Evolutionary conservation across 2,888 invertebrate species (phyloP).

Genomic region (Eudemis profundana): DNA sequence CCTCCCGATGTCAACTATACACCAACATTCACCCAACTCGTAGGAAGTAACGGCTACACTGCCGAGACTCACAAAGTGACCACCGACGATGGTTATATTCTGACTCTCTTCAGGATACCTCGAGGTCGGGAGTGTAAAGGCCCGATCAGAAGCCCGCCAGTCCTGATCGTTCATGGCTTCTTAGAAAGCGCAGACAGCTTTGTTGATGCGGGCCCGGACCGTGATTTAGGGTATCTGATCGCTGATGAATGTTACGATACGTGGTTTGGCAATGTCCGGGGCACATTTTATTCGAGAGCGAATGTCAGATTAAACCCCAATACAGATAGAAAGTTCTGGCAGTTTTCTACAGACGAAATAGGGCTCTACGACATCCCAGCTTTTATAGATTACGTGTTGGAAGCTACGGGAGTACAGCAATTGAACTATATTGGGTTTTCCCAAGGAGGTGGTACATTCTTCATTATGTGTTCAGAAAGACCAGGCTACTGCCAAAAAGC

Average conservation of each 20-base stretch:
- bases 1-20: constrained; percentile 30
- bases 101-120: constrained; percentile 38
- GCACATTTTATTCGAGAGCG: constrained; percentile 71
- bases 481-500: constrained; percentile 86
- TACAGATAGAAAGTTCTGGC: constrained; percentile 80
- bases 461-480: constrained; percentile 80
- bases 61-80: constrained; percentile 32
- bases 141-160: constrained; percentile 15
- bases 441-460: constrained; percentile 28
- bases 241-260: constrained; percentile 53
- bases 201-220: constrained; percentile 26
- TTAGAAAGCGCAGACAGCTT: constrained; percentile 29
- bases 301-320: constrained; percentile 74
- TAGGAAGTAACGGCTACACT: constrained; percentile 21
- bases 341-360: constrained; percentile 82
- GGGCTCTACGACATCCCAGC: constrained; percentile 88
- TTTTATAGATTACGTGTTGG: constrained; percentile 19
- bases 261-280: constrained; percentile 53
- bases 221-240: constrained; percentile 56
- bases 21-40: constrained; percentile 16
- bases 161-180: constrained; percentile 35
- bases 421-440: constrained; percentile 30
- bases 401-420: background rate
- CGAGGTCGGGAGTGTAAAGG: constrained; percentile 8
- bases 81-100: constrained; percentile 39